Evolutionary conservation across 2,113 vertebrate species (phyloP).

Genomic region (Fregetta grallaria): DNA sequence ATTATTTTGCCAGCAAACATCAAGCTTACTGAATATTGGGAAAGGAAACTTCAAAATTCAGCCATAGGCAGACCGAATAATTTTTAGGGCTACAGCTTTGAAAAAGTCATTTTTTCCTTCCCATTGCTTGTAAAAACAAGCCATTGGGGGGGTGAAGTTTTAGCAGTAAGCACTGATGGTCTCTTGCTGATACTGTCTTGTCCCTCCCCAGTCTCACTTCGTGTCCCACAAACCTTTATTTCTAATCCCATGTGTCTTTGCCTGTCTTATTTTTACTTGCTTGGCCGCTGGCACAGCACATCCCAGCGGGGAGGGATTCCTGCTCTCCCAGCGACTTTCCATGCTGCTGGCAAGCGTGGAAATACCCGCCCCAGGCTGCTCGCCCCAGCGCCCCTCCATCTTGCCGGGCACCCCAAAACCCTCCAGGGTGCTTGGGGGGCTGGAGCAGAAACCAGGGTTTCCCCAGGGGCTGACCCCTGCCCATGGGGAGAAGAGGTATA

Average conservation of each 20-base stretch:
- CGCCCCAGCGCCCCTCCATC: accelerated
- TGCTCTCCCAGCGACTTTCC: not conserved
- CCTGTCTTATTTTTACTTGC: not conserved
- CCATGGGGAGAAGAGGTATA: not conserved
- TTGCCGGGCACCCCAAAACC: not conserved
- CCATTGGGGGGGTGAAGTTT: not conserved
- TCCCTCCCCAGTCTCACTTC: not conserved
- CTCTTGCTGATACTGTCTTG: not conserved
- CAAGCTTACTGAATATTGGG: not conserved
- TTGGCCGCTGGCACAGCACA: not conserved
- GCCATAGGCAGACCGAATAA: not conserved
- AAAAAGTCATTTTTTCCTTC: not conserved
- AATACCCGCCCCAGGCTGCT: not conserved
- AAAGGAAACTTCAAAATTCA: not conserved
- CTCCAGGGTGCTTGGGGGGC: not conserved
- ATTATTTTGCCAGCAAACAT: not conserved
- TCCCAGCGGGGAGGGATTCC: not conserved
- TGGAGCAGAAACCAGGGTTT: not conserved
- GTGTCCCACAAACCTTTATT: not conserved
- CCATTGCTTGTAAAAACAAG: not conserved
- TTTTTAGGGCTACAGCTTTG: not conserved
- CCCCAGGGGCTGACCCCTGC: not conserved
- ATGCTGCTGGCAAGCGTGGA: accelerated
- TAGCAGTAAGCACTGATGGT: not conserved
- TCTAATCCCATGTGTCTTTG: not conserved